Evolutionary conservation across 2,113 vertebrate species (phyloP).

Genomic region (Tylochromis polylepis): DNA sequence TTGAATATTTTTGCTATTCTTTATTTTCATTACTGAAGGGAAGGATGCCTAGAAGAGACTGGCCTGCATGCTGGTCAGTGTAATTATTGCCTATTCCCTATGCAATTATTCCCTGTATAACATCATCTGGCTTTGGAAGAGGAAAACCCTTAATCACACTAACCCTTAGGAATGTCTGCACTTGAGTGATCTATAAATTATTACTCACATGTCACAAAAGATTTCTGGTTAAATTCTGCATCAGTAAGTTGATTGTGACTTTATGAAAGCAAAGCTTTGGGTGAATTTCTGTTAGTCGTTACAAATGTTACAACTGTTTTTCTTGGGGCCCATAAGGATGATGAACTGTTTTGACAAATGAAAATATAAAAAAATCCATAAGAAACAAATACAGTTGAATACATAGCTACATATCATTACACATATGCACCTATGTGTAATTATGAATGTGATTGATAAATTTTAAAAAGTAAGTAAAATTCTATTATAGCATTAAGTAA

Average conservation of each 20-base stretch:
- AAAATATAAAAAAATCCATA: neutral
- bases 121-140: conserved; percentile 18
- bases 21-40: neutral
- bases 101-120: conserved; percentile 23
- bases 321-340: neutral
- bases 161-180: neutral
- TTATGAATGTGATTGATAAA: neutral
- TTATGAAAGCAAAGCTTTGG: neutral
- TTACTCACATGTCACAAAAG: neutral
- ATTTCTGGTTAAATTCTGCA: neutral
- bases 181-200: neutral
- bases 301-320: neutral
- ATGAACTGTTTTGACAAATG: neutral
- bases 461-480: neutral
- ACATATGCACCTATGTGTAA: neutral
- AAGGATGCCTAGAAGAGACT: neutral
- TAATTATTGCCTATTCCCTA: neutral
- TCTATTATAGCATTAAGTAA: neutral
- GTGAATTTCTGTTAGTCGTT: neutral
- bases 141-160: neutral
- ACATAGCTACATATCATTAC: neutral
- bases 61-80: neutral
- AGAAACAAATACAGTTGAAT: neutral
- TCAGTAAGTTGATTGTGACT: neutral
- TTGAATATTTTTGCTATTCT: neutral